Evolutionary conservation across 2,797 vertebrate species (phyloP).

Genomic region (Neopelma chrysocephalum): DNA sequence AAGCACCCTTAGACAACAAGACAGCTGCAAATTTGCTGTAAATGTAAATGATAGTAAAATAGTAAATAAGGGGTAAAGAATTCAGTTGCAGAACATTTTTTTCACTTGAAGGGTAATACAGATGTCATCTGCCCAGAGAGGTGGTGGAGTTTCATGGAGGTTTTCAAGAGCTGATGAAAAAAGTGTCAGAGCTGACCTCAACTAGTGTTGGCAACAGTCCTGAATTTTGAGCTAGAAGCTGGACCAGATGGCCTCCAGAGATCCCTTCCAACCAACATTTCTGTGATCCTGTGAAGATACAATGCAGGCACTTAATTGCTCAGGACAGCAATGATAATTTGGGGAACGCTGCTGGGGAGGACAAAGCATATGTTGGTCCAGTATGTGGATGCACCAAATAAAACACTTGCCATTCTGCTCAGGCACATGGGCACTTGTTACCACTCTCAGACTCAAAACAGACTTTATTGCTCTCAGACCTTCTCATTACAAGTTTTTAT

Average conservation of each 20-base stretch:
- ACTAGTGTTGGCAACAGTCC: neutral
- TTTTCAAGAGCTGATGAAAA: neutral
- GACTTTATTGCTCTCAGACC: neutral
- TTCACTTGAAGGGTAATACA: neutral
- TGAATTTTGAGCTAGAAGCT: neutral
- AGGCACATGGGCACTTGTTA: neutral
- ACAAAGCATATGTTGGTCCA: neutral
- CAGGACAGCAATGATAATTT: neutral
- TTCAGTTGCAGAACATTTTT: neutral
- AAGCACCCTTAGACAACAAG: neutral
- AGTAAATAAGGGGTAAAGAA: neutral
- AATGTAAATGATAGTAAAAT: neutral
- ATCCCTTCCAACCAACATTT: neutral
- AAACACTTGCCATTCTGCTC: neutral
- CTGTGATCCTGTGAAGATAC: neutral
- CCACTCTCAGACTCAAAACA: neutral
- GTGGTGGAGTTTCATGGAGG: neutral
- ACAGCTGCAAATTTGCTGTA: neutral
- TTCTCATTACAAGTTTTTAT: neutral
- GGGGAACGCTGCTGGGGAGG: neutral
- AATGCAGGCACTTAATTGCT: neutral
- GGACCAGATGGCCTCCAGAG: neutral
- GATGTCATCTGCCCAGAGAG: neutral
- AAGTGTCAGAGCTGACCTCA: neutral
- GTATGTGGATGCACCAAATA: neutral